A percentile compares a stretch with the other conserved stretches of the same genome.
Conservation (phyloP, 2,797 vertebrate genomes). For the Pampus argenteus region DNA sequence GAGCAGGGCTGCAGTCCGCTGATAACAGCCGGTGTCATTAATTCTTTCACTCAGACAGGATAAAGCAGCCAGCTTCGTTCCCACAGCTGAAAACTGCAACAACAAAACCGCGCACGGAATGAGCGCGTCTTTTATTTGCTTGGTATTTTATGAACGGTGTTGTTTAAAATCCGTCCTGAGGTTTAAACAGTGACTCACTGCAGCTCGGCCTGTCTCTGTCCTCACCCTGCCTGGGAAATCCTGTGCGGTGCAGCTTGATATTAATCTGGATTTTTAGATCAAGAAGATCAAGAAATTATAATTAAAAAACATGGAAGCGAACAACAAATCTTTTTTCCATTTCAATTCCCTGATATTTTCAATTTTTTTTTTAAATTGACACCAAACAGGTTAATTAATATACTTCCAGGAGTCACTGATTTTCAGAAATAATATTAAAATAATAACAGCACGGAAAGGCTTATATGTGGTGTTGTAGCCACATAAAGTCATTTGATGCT, state of each 20-base stretch:
- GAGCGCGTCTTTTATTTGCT: not conserved
- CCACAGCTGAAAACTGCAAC: slow-evolving; percentile 28
- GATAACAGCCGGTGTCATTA: slow-evolving; percentile 88
- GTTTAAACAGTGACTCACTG: slow-evolving; percentile 29
- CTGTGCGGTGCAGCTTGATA: not conserved
- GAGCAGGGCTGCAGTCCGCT: slow-evolving; percentile 82
- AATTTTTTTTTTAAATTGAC: not conserved
- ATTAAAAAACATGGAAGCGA: not conserved
- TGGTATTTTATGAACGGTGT: not conserved
- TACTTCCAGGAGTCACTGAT: not conserved
- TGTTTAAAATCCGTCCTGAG: not conserved
- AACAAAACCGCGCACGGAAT: not conserved
- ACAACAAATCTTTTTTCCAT: rapidly evolving
- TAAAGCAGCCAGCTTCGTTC: slow-evolving; percentile 57
- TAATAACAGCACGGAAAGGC: too few species aligned
- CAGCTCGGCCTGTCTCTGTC: slow-evolving; percentile 29
- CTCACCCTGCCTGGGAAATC: not conserved
- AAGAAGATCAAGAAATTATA: too few species aligned
- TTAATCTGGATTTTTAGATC: not conserved
- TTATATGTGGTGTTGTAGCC: not conserved
- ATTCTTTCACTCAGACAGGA: slow-evolving; percentile 70
- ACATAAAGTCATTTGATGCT: not conserved
- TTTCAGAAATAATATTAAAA: not conserved
- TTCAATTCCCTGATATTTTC: too few species aligned
- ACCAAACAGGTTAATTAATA: not conserved